Evolutionary conservation across 2,113 vertebrate species (phyloP).

Genomic region (Clarias batrachus): DNA sequence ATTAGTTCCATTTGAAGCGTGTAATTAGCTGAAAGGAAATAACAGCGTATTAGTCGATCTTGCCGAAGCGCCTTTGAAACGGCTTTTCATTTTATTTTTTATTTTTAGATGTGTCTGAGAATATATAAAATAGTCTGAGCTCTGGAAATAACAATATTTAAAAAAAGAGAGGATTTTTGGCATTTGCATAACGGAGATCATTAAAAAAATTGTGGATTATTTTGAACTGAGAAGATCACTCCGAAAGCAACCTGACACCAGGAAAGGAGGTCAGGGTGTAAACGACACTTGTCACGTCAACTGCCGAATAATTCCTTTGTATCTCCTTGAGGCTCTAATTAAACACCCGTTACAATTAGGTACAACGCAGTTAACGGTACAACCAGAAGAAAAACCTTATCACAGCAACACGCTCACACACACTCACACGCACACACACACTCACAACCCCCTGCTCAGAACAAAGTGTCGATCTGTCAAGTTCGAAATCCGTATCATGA

Average conservation of each 20-base stretch:
- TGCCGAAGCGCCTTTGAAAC: background rate
- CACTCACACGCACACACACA: background rate
- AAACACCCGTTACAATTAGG: background rate
- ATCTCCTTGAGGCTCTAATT: conserved; percentile 11
- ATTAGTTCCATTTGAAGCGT: background rate
- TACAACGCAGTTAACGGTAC: background rate
- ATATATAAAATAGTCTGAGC: background rate
- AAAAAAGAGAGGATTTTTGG: background rate
- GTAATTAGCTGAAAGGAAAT: background rate
- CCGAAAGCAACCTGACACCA: background rate
- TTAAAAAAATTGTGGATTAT: background rate
- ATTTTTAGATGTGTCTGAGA: too few species aligned
- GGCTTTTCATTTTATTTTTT: background rate
- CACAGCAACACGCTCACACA: background rate
- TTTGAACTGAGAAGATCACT: background rate
- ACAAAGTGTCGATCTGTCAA: background rate
- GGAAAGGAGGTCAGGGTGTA: background rate
- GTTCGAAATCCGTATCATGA: background rate
- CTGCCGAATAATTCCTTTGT: background rate
- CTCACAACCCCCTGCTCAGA: background rate
- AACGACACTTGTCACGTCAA: conserved; percentile 20
- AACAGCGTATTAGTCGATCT: background rate
- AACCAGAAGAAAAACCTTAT: background rate
- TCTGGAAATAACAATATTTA: background rate
- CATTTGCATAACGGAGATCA: background rate